Percentiles rank a stretch among this genome's conserved stretches.
Conservation (phyloP, 2,113 vertebrate genomes). For the Fregetta grallaria region DNA sequence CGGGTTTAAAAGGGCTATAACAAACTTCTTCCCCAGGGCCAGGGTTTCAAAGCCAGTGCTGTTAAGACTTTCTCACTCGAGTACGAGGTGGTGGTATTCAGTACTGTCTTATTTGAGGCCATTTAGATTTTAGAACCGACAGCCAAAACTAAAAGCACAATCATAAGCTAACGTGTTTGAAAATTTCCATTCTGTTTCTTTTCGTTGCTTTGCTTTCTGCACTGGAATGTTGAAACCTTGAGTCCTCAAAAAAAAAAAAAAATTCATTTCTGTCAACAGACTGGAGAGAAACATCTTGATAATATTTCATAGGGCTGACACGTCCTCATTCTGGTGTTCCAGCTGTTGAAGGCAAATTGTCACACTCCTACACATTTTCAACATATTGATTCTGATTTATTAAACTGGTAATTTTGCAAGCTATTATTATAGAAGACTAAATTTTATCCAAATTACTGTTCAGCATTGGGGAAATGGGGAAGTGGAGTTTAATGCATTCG, state of each 20-base stretch:
- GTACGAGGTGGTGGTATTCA: neutral
- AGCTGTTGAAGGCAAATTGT: neutral
- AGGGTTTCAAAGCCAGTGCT: neutral
- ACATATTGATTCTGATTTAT: neutral
- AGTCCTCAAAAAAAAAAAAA: neutral
- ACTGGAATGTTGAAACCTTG: neutral
- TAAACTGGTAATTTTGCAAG: neutral
- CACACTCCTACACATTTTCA: conserved; percentile 10
- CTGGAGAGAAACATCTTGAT: neutral
- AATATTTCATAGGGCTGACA: neutral
- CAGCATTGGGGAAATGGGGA: neutral
- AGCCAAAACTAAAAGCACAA: neutral
- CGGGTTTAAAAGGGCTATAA: neutral
- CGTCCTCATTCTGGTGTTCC: neutral
- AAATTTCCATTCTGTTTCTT: neutral
- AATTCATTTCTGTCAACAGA: neutral
- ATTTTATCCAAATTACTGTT: neutral
- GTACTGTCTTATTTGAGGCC: neutral
- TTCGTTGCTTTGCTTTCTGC: neutral
- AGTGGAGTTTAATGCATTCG: neutral
- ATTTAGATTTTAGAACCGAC: neutral
- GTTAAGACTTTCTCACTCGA: neutral
- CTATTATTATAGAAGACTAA: neutral
- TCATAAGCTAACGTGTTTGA: neutral
- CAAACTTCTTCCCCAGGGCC: neutral